Conservation (phyloP, 2,888 invertebrate genomes). For the Rotaria macrura region DNA sequence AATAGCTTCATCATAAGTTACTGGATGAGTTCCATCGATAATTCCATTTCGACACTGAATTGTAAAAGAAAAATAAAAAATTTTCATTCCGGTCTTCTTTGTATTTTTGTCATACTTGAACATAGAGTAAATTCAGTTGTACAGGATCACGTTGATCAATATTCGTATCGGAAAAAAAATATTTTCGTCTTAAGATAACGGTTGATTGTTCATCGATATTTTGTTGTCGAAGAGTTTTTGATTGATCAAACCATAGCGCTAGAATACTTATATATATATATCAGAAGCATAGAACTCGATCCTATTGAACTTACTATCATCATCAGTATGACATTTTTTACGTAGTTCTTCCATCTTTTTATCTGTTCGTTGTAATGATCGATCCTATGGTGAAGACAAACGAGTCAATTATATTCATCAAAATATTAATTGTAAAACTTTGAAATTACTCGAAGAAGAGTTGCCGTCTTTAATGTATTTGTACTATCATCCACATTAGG, state of each 20-base stretch:
- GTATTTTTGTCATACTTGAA: constrained; percentile 55
- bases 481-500: constrained; percentile 51
- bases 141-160: constrained; percentile 83
- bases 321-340: constrained; percentile 91
- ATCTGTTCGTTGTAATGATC: constrained; percentile 46
- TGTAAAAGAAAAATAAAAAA: constrained; percentile 1
- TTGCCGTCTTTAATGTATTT: background rate
- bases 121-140: constrained; percentile 88
- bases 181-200: constrained; percentile 77
- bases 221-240: constrained; percentile 90
- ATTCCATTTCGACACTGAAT: constrained; percentile 95
- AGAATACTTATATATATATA: constrained; percentile 35
- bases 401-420: background rate
- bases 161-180: constrained; percentile 97
- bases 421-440: background rate
- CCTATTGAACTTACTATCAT: constrained; percentile 64
- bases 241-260: constrained; percentile 89
- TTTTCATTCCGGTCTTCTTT: background rate
- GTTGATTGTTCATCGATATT: constrained; percentile 86
- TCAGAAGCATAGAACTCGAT: background rate
- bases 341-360: constrained; percentile 90
- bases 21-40: constrained; percentile 88
- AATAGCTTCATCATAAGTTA: constrained; percentile 80
- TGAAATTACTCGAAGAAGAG: background rate
- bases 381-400: background rate